Evolutionary conservation across 2,888 invertebrate genomes (phyloP), one percentile per base, ranked within the genome.

Genomic region (Hesperia comma): DNA sequence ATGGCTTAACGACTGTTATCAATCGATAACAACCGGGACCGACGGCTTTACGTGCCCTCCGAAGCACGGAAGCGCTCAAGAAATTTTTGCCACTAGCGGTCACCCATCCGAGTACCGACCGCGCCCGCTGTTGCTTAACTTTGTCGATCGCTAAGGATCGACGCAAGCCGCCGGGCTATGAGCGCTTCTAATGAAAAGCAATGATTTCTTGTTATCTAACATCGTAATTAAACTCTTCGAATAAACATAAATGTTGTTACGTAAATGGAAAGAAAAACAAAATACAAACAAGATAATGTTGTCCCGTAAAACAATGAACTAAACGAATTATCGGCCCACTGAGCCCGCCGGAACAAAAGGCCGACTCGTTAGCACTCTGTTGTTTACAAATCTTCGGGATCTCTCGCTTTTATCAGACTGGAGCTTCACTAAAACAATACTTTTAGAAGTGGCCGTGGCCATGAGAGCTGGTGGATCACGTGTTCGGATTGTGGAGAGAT

Each of bases 261-360:
- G 49, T 19, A 49, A 49, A 49, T 19, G 2, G 49, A 19, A 49
- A 49, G 49, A 49, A 49, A 49, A 49, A 49, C 19, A 46, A 58
- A 14, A 46, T 33, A 60, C 7, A 8, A 21, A 58, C 43, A 58
- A 21, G 57, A 58, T 43, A 49, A 60, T 17, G 19, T 33, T 58
- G 58, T 64, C 53, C 61, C 40, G 40, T 53, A 57, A 57, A 58
- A 58, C 57, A 58, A 58, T 58, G 43, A 58, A 43, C 26, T 41
- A 58, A 58, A 60, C 60, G 46, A 60, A 46, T 60, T 60, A 46
- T 60, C 46, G 60, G 46, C 60, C 60, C 33, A 14, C 26, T 10
- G 60, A 49, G 60, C 43, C 46, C 58, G 56, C 5, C 15, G 32
- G 46, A 17, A 46, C 60, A 60, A 58, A 46, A 43, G 46, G 26